Evolutionary conservation across 2,113 vertebrate genomes (phyloP), one percentile per base, ranked within the genome.

Genomic region (Xenopus borealis): DNA sequence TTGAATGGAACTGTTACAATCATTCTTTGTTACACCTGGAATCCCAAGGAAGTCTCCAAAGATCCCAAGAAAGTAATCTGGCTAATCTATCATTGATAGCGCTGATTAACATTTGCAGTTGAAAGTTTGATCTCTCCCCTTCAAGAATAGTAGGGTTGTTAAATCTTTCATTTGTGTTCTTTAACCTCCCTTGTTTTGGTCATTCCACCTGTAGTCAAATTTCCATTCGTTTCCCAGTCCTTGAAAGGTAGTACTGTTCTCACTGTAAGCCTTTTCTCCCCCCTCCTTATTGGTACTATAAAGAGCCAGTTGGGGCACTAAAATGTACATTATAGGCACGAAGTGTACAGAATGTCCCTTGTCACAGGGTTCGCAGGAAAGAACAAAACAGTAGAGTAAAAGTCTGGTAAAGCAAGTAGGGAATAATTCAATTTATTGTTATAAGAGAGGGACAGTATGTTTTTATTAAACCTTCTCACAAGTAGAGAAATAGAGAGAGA

Each of bases 81-180:
- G 62, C 66, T 40, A 62, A 75, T 75, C 73, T 75, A 69, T 23
- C 66, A 62, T 75, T 75, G 73, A 75, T 75, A 69, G 73, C 66
- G 40, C 73, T 75, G 73, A 69, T 75, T 75, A 75, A 69, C 73
- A 75, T 75, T 69, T 75, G 23, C 57, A 75, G 66, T 69, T 75
- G 46, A 69, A 75, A 75, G 73, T 69, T 75, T 75, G 73, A 75
- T 75, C 73, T 75, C 69, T 69, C 23, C 65, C 73, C 66, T 63
- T 75, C 66, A 59, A 75, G 68, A 75, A 75, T 75, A 75, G 73
- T 75, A 40, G 69, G 69, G 73, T 75, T 75, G 73, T 75, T 75
- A 75, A 69, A 75, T 75, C 66, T 75, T 68, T 75, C 73, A 69
- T 75, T 75, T 75, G 73, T 69, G 58, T 75, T 75, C 66, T 66